Base-by-base conservation (phyloP, 2,888 invertebrate genomes). In the Drosophila diplacantha region DNA sequence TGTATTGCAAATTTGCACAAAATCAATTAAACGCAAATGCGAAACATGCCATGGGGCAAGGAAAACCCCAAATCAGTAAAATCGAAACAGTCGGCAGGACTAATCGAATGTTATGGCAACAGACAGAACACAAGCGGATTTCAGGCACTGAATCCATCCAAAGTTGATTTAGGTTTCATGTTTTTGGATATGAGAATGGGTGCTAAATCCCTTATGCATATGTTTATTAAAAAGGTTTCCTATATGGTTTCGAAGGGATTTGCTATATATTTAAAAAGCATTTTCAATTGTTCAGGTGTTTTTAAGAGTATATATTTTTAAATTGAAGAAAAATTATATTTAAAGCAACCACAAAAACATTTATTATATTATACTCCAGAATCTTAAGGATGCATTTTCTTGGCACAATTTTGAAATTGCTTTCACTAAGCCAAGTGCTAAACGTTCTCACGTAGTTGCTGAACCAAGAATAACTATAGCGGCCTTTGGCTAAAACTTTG, bases 11-110 rank as follows among this genome's bases (percentile, higher is more conserved):
- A 66, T 69, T 66, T 62, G 47, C 66, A 69, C 69, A 69, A 71
- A 81, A 75, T 78, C 74, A 75, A 75, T 75, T 78, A 55, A 72
- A 71, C 57, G 31, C 34, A 51, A 74, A 74, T 66, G 56, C 29
- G 55, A 75, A 72, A 24, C 50, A 31, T 57, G 22, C 31, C 6
- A n/a, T 16, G 14, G 37, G 20, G 16, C 11, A 35, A 26, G 31
- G 22, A 29, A 46, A 29, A 3, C 18, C 24, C 20, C 5, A 44
- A 44, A 64, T 29, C 37, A 37, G 18, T 34, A 44, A 55, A 55
- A 49, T 52, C 35, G 37, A 35, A 47, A 44, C 49, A 26, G 54
- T 16, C 54, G 3, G 18, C n/a, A 3, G 29, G 34, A 47, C 20
- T 39, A 47, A 62, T 54, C 41, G 43, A 63, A 63, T 55, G 64